A percentile compares a stretch with the other conserved stretches of the same genome.
Conservation (phyloP, 1,140 invertebrate genomes). For the Camponotus floridanus region DNA sequence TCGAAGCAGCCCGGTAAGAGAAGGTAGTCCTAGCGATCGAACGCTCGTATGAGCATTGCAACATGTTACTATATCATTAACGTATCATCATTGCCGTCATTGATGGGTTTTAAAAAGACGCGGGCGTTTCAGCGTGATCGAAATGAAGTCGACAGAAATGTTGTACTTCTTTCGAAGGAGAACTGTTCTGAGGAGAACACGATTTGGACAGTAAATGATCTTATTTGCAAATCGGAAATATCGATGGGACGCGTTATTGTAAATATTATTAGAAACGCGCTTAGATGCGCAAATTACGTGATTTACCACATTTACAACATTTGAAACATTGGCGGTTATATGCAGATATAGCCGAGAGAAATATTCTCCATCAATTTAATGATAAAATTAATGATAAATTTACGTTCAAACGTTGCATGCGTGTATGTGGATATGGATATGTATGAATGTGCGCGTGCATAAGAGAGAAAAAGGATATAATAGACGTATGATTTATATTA, state of each 20-base stretch:
- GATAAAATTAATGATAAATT: constrained; percentile 17
- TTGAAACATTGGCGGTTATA: constrained; percentile 5
- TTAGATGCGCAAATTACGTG: constrained; percentile 31
- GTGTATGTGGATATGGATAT: constrained; percentile 55
- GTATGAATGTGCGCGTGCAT: constrained; percentile 37
- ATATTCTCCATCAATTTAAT: constrained; percentile 47
- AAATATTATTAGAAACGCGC: constrained; percentile 37
- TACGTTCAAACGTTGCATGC: constrained; percentile 19
- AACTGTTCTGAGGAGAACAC: not conserved
- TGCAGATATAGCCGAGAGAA: not conserved
- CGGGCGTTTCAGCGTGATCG: constrained; percentile 39
- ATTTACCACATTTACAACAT: constrained; percentile 18
- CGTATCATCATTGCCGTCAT: constrained; percentile 14
- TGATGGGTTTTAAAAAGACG: constrained; percentile 10
- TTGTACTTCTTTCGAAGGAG: not conserved
- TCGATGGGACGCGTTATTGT: constrained; percentile 1
- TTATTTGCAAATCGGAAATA: constrained; percentile 16
- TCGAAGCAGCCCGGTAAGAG: constrained; percentile 83
- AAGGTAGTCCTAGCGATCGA: constrained; percentile 85
- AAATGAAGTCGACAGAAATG: not conserved
- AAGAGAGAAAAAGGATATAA: constrained; percentile 57
- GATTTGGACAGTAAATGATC: constrained; percentile 21
- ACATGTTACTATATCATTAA: constrained; percentile 48
- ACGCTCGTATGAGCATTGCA: constrained; percentile 69
- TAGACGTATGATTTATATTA: constrained; percentile 75